Conservation (phyloP, 2,113 vertebrate species). For the Larimichthys polyactis region DNA sequence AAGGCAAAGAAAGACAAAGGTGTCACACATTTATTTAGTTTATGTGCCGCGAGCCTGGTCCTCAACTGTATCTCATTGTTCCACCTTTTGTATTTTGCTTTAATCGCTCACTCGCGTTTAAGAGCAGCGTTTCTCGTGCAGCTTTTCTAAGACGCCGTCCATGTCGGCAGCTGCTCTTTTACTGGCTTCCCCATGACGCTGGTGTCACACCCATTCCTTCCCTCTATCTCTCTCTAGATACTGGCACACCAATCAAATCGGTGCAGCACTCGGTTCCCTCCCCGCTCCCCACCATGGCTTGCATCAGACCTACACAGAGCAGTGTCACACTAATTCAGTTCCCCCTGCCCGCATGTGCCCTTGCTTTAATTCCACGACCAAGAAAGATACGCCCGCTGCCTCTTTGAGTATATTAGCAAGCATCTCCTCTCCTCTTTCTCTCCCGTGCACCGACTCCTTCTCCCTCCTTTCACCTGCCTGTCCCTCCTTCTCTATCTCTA, state of each 20-base stretch:
- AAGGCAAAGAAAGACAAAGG: conserved; percentile 11
- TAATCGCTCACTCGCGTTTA: neutral
- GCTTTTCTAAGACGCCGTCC: conserved; percentile 26
- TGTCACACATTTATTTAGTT: neutral
- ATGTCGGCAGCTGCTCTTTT: conserved; percentile 55
- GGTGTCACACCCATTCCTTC: conserved; percentile 65
- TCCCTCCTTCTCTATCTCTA: conserved; percentile 58
- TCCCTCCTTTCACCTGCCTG: conserved; percentile 45
- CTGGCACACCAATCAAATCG: conserved; percentile 67
- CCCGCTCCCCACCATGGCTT: conserved; percentile 51
- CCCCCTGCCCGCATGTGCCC: conserved; percentile 70
- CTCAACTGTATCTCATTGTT: neutral
- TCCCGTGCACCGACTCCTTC: conserved; percentile 22
- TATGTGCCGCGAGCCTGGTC: neutral
- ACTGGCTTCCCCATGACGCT: conserved; percentile 32
- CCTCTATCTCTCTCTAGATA: conserved; percentile 57
- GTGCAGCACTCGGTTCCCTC: conserved; percentile 75
- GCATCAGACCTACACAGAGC: conserved; percentile 57
- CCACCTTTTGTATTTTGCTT: conserved; percentile 12
- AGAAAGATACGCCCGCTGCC: conserved; percentile 60
- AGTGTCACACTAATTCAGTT: conserved; percentile 80
- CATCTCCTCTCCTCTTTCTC: conserved; percentile 32
- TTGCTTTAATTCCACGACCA: conserved; percentile 72
- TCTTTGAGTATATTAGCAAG: conserved; percentile 70
- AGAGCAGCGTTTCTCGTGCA: neutral